These are phyloP conservation scores for Spisula solida DNA, from an alignment of 2,888 invertebrate genomes.

Conservation along the genomic window DNA sequence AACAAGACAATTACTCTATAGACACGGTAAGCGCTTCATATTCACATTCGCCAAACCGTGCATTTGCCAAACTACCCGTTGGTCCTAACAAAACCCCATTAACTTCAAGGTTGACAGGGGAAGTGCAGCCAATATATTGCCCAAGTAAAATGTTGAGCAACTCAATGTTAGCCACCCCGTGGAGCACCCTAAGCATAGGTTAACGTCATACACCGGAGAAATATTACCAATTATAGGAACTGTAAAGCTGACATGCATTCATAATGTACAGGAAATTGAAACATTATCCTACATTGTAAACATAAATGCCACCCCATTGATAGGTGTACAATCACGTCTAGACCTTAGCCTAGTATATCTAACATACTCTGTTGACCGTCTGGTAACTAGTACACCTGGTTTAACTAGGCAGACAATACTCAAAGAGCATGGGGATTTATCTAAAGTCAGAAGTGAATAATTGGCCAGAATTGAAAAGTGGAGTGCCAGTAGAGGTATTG, in stretches of 20 bases:
- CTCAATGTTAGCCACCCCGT: background rate
- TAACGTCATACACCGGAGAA: background rate
- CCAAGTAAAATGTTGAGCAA: background rate
- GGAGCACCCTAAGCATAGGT: background rate
- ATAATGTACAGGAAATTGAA: background rate
- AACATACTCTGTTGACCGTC: constrained; percentile 1
- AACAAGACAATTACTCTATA: background rate
- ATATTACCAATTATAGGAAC: background rate
- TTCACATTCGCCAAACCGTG: background rate
- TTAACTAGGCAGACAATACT: too few species aligned
- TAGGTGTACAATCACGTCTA: background rate
- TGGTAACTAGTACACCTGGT: too few species aligned
- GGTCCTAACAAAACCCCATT: background rate
- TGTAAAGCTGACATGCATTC: background rate
- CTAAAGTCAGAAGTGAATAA: too few species aligned
- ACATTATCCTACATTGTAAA: background rate
- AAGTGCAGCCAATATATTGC: background rate
- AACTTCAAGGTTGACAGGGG: background rate
- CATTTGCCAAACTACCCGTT: background rate
- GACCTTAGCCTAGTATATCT: background rate
- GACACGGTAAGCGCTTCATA: background rate
- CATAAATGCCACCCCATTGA: background rate
- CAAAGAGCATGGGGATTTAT: too few species aligned
- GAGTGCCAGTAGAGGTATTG: background rate
- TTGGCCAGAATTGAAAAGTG: background rate